Conservation (phyloP, 2,113 vertebrate genomes). For the Percina caprodes region DNA sequence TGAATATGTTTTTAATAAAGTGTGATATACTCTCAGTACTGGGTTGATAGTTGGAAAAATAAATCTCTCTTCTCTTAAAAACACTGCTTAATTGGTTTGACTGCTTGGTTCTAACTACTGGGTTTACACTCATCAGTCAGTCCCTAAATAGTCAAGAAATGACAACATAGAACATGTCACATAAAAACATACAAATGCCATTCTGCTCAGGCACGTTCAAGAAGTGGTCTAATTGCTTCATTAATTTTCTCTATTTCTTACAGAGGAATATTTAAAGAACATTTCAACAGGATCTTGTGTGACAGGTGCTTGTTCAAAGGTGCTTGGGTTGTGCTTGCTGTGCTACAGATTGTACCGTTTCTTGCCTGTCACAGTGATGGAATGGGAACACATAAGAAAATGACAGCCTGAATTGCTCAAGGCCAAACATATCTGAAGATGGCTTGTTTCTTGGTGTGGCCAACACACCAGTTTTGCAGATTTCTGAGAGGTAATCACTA, state of each 20-base stretch:
- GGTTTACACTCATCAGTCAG: not conserved
- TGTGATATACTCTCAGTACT: not conserved
- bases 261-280: constrained; percentile 10
- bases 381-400: constrained; percentile 67
- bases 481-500: constrained; percentile 20
- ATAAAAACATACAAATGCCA: constrained; percentile 9
- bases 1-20: constrained; percentile 21
- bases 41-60: not conserved
- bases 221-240: constrained; percentile 34
- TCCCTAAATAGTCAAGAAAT: constrained; percentile 6
- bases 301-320: constrained; percentile 62
- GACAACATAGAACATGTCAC: not conserved
- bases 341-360: constrained; percentile 52
- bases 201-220: not conserved
- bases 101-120: not conserved
- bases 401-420: constrained; percentile 70
- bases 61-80: not conserved
- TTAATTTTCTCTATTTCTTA: constrained; percentile 28
- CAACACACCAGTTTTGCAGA: constrained; percentile 30
- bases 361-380: constrained; percentile 69
- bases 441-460: constrained; percentile 56
- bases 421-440: constrained; percentile 65
- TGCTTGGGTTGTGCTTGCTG: constrained; percentile 25
- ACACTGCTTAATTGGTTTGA: constrained; percentile 6
- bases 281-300: constrained; percentile 21